Percentiles rank a stretch among this genome's conserved stretches.
phyloP scores from a whole-genome alignment of 2,113 vertebrate species.

The Campylomormyrus tamandua region DNA sequence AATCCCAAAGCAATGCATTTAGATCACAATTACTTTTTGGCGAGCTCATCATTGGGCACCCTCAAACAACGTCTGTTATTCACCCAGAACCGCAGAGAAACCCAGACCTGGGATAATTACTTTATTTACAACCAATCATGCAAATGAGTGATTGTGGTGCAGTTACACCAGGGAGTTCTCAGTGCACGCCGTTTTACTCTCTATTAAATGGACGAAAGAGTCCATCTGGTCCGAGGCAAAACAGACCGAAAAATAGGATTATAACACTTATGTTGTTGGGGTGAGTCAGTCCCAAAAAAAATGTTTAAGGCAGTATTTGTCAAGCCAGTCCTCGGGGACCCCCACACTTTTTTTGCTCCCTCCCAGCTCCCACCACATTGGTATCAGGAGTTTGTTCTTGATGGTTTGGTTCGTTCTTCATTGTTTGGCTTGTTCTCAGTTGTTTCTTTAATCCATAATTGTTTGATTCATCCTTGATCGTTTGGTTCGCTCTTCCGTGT shows the following conservation, averaged over 20 bases:
- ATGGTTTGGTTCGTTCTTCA: background rate
- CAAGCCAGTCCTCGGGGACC: background rate
- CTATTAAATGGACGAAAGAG: background rate
- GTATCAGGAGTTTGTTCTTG: background rate
- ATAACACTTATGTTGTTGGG: background rate
- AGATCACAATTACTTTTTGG: conserved; percentile 68
- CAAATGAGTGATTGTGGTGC: conserved; percentile 49
- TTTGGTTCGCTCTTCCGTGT: background rate
- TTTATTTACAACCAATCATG: conserved; percentile 60
- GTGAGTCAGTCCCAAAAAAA: background rate
- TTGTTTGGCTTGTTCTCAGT: background rate
- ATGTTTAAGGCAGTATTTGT: background rate
- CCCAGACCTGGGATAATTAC: conserved; percentile 47
- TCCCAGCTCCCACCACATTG: background rate
- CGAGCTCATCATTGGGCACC: conserved; percentile 64
- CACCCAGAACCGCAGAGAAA: conserved; percentile 45
- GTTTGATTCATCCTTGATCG: background rate
- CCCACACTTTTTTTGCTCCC: background rate
- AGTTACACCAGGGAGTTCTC: conserved; percentile 41
- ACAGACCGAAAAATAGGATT: background rate
- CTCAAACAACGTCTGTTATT: conserved; percentile 68
- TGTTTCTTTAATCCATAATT: background rate
- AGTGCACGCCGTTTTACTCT: conserved; percentile 24
- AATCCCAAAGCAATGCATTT: conserved; percentile 89
- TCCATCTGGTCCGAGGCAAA: background rate